Conservation (phyloP, 2,888 invertebrate species). For the Archips xylosteana region DNA sequence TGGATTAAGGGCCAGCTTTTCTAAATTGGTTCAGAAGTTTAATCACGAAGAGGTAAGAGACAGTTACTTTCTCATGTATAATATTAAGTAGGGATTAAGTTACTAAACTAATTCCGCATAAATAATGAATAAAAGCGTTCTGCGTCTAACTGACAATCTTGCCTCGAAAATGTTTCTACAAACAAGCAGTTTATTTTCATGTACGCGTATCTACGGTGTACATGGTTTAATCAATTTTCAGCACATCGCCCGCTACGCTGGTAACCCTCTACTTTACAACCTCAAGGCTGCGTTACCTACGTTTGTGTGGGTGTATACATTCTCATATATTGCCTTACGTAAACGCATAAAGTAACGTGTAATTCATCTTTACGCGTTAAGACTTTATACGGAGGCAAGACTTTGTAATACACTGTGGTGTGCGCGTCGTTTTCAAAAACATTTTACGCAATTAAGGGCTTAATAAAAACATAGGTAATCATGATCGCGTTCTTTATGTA, state of each 20-base stretch:
- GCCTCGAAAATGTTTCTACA: neutral
- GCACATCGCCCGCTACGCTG: constrained; percentile 14
- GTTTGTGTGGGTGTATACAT: constrained; percentile 3
- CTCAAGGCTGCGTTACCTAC: constrained; percentile 15
- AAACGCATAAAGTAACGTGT: constrained; percentile 16
- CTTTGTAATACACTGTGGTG: constrained; percentile 16
- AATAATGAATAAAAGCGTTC: too few species aligned
- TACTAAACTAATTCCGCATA: too few species aligned
- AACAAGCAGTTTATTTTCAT: constrained; percentile 18
- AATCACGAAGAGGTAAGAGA: too few species aligned
- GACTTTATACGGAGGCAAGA: constrained; percentile 2
- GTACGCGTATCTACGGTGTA: constrained; percentile 11
- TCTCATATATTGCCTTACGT: constrained; percentile 28
- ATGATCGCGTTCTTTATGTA: too few species aligned
- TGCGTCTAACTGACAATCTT: neutral
- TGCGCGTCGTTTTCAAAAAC: neutral
- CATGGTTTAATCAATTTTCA: constrained; percentile 38
- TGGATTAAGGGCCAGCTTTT: too few species aligned
- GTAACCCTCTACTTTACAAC: constrained; percentile 24
- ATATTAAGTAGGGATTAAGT: too few species aligned
- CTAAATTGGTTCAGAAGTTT: too few species aligned
- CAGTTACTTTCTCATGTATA: too few species aligned
- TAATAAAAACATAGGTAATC: too few species aligned
- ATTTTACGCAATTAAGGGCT: too few species aligned
- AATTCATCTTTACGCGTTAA: constrained; percentile 25